These are phyloP conservation scores for Stenchaetothrips biformis DNA, from an alignment of 2,888 invertebrate genomes.

Conservation along the genomic window DNA sequence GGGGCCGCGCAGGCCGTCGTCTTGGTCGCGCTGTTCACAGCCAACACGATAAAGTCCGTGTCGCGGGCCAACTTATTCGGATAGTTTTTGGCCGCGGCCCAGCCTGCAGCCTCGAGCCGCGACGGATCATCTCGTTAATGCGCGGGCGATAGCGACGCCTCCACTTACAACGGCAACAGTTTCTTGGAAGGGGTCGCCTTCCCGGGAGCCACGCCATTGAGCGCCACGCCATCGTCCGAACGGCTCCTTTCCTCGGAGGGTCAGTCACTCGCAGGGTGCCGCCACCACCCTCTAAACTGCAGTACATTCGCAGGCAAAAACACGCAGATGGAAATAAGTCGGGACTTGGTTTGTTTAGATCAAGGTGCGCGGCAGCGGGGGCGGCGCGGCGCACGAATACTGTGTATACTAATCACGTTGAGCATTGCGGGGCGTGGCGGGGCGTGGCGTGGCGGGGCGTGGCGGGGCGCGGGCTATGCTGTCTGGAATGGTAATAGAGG, in stretches of 20 bases:
- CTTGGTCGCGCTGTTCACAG: not conserved
- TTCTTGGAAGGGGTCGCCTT: not conserved
- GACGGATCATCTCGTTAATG: not conserved
- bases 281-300: too few species aligned
- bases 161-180: not conserved
- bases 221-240: too few species aligned
- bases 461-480: too few species aligned
- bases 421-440: not conserved
- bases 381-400: not conserved
- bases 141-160: not conserved
- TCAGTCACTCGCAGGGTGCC: too few species aligned
- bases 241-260: too few species aligned
- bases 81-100: not conserved
- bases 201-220: too few species aligned
- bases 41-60: too few species aligned
- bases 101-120: not conserved
- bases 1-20: too few species aligned
- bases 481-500: not conserved
- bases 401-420: constrained; percentile 19
- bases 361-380: not conserved
- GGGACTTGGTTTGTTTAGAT: constrained; percentile 1
- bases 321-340: too few species aligned
- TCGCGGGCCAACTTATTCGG: too few species aligned
- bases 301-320: too few species aligned
- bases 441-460: not conserved